Evolutionary conservation across 2,113 vertebrate genomes (phyloP), one percentile per base, ranked within the genome.

Genomic region (Brienomyrus brachyistius): DNA sequence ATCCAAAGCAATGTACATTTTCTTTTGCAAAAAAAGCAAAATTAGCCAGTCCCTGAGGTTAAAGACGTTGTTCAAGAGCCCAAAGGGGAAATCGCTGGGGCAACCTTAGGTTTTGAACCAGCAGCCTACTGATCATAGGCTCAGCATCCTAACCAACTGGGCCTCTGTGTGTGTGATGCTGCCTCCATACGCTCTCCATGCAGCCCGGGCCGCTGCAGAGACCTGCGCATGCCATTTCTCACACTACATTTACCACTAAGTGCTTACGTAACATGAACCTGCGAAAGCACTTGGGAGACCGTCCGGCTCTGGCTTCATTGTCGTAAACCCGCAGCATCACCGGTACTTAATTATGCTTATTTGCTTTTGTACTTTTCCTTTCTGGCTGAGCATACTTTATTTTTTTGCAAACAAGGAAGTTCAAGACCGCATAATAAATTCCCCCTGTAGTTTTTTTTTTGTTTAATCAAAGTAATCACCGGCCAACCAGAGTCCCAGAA

Each of bases 361-460:
- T 86, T 52, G 50, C 54, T 88, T 88, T 35, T 40, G 86, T 45
- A 35, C 86, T 59, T 80, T 31, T 88, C 21, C 9, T 62, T 88
- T 88, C n/a, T 62, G 15, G 47, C 54, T 19, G 40, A 59, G 86
- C 27, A 86, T 51, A 86, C 50, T 86, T 86, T 86, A 84, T 84
- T 84, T 84, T 83, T 86, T 86, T 54, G 54, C 54, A 88, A 62
- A 59, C 31, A 59, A 88, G 86, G 21, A 59, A 88, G 52, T 59
- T 59, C 51, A 59, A 15, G 48, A 54, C 47, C 3, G 50, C 50
- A 35, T 47, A 80, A 89, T 89, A 77, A 77, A 80, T 89, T 82
- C 88, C 47, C 51, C 6, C 27, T 52, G 9, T 70, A 51, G 23
- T n/a, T 66, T 45, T 70, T n/a, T 62, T 84, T 84, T 45, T 84